Evolutionary conservation across 2,797 vertebrate species (phyloP), one percentile per base, ranked within the genome.

Genomic region (Sphenopsis melanotis): DNA sequence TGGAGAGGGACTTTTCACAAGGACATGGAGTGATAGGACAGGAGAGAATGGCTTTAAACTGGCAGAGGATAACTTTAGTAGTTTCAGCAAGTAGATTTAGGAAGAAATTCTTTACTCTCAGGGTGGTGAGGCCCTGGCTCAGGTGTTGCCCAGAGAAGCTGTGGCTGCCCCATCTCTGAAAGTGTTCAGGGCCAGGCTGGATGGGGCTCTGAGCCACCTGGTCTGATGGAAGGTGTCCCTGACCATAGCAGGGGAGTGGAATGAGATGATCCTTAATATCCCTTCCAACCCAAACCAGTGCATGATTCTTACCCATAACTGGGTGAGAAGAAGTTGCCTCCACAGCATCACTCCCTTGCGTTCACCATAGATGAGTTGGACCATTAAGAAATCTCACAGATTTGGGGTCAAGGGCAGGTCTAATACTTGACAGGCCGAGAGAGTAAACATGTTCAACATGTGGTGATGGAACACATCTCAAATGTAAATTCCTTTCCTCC

Each of bases 321-420:
- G 14, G 64, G 44, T 10, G 7, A 85, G 71, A 39, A 57, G 57
- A 49, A 56, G 42, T 59, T 68, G 50, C 59, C 63, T 52, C 47
- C 21, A 23, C 3, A 3, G 4, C 24, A 13, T 57, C 1, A 1
- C 39, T 72, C n/a, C 24, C 10, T 47, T 26, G 32, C 4, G 1
- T 56, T 68, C 27, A 11, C 26, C 12, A 2, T 12, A 50, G 52
- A 49, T 23, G 59, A 79, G 55, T 36, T 57, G 44, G 61, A 34
- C 29, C 29, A 6, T 68, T 47, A 32, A 23, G 70, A 69, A 81
- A 19, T 72, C 69, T 27, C 60, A 55, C 20, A 68, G 56, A 47
- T 69, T 50, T 70, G 89, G 60, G 60, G 39, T 49, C 32, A 29
- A 44, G 32, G 10, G 34, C 15, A 7, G 18, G 56, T 83, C 68